Conservation (phyloP, 2,797 vertebrate genomes). For the Ciconia nigra region DNA sequence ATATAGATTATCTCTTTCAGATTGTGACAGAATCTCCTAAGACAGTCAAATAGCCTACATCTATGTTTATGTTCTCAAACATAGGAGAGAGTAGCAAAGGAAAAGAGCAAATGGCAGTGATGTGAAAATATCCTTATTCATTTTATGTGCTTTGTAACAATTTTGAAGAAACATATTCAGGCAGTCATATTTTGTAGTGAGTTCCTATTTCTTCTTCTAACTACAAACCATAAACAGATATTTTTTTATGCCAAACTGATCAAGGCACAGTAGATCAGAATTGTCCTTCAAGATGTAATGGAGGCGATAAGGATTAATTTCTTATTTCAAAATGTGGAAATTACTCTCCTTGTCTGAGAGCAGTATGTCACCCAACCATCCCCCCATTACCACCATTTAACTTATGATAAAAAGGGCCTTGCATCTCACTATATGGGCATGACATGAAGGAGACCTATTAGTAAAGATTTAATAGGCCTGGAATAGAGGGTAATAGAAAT, state of each 20-base stretch:
- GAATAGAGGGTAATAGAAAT: constrained; percentile 66
- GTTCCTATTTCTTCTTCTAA: constrained; percentile 8
- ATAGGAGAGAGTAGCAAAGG: neutral
- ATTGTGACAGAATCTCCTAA: neutral
- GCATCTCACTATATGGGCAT: constrained; percentile 10
- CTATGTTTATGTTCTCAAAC: neutral
- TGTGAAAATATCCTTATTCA: neutral
- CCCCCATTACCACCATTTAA: constrained; percentile 15
- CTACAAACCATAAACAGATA: constrained; percentile 42
- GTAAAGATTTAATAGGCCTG: constrained; percentile 68
- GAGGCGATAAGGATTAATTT: constrained; percentile 62
- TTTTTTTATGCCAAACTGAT: constrained; percentile 44
- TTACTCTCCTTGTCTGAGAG: constrained; percentile 53
- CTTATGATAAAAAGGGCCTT: constrained; percentile 66
- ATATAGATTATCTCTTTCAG: neutral
- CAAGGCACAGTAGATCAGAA: constrained; percentile 38
- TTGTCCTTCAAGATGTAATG: constrained; percentile 26
- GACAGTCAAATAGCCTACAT: neutral
- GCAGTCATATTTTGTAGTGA: neutral
- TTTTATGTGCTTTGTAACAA: neutral
- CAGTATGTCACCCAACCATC: neutral
- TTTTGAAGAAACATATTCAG: neutral
- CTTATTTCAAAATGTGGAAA: constrained; percentile 71
- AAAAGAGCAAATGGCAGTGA: neutral
- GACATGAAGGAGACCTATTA: constrained; percentile 68